Conservation (phyloP, 2,113 vertebrate species). For the Heteronetta atricapilla region DNA sequence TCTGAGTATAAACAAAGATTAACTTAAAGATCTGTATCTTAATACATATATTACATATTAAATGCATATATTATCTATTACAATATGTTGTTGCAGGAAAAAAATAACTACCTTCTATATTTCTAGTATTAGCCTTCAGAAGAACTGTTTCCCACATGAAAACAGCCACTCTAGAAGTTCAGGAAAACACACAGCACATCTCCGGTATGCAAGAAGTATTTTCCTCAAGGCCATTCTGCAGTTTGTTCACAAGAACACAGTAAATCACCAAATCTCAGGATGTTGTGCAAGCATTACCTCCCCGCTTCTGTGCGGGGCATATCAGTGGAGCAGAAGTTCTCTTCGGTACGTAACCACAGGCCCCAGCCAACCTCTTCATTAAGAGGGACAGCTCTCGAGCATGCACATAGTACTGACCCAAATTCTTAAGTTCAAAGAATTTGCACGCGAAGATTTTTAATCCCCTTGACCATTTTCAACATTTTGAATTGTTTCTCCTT, state of each 20-base stretch:
- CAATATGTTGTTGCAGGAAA: background rate
- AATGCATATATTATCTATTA: no score
- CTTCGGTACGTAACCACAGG: background rate
- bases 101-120: background rate
- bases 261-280: background rate
- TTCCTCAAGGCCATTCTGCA: background rate
- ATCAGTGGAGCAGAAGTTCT: background rate
- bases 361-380: background rate
- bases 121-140: background rate
- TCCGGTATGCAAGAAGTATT: background rate
- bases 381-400: background rate
- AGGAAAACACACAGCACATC: background rate
- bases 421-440: fast-evolving
- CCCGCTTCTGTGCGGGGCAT: background rate
- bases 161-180: background rate
- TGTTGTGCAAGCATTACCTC: background rate
- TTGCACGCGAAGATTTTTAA: background rate
- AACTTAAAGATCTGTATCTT: background rate
- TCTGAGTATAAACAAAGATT: background rate
- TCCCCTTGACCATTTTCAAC: background rate
- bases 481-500: background rate
- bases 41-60: no score
- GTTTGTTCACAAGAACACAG: background rate
- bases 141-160: background rate
- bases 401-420: background rate